These are phyloP conservation scores for Calephelis virginiensis DNA, from an alignment of 1,140 invertebrate genomes.

Conservation along the genomic window DNA sequence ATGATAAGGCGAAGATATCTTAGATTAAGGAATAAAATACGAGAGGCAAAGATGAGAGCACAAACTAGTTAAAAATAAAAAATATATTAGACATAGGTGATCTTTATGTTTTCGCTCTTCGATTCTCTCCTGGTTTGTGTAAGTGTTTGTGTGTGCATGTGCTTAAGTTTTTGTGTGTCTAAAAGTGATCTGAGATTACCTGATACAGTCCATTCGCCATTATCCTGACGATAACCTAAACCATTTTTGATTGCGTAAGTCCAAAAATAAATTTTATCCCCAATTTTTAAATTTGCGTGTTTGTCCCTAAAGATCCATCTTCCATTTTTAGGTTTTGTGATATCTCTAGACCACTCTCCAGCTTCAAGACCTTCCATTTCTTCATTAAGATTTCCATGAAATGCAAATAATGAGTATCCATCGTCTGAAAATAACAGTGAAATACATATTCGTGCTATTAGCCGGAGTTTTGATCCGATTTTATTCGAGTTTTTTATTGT, in stretches of 20 bases:
- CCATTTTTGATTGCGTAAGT: conserved; percentile 84
- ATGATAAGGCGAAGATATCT: too few species aligned
- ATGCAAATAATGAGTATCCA: conserved; percentile 84
- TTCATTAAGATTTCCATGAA: conserved; percentile 85
- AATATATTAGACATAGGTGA: too few species aligned
- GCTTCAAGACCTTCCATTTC: conserved; percentile 85
- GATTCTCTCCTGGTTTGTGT: too few species aligned
- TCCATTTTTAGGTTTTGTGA: conserved; percentile 80
- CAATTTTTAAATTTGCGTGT: conserved; percentile 76
- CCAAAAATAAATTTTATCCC: conserved; percentile 86
- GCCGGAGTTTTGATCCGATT: too few species aligned
- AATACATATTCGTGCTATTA: background rate
- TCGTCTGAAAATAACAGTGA: conserved; percentile 56
- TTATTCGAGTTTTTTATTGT: too few species aligned
- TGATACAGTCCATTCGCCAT: conserved; percentile 76
- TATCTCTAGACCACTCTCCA: conserved; percentile 82
- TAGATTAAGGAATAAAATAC: too few species aligned
- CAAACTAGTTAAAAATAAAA: too few species aligned
- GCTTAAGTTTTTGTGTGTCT: too few species aligned
- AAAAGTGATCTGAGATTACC: conserved; percentile 30
- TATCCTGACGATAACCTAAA: conserved; percentile 79
- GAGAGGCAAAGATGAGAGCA: fast-evolving
- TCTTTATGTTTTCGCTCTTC: too few species aligned
- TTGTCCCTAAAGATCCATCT: conserved; percentile 83
- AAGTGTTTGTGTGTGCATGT: too few species aligned